phyloP scores from a whole-genome alignment of 2,797 vertebrate species.

The Caiman crocodilus region DNA sequence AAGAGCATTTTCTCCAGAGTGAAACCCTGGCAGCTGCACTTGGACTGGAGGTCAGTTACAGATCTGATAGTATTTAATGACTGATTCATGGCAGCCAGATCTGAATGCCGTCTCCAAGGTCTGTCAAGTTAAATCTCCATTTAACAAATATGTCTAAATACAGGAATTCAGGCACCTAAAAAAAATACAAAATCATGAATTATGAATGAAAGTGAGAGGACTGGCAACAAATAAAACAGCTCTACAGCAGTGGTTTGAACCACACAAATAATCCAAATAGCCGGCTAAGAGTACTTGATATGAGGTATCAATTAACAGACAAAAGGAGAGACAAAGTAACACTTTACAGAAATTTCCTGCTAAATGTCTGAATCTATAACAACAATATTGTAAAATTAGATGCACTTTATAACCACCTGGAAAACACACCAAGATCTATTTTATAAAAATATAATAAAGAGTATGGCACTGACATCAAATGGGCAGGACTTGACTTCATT shows the following conservation, averaged over 20 bases:
- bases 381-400: not conserved
- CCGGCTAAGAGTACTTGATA: not conserved
- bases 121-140: slow-evolving; percentile 2
- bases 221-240: not conserved
- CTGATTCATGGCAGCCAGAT: not conserved
- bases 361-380: not conserved
- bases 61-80: not conserved
- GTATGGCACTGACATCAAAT: not conserved
- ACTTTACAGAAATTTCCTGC: not conserved
- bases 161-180: slow-evolving; percentile 26
- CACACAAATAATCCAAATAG: not conserved
- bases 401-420: not conserved
- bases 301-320: not conserved
- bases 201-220: slow-evolving; percentile 15
- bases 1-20: not conserved
- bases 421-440: not conserved
- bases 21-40: not conserved
- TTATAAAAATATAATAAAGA: not conserved
- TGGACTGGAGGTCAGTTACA: not conserved
- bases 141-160: slow-evolving; percentile 29
- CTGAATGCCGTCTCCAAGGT: not conserved
- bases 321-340: not conserved
- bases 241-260: not conserved
- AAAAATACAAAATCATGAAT: slow-evolving; percentile 1
- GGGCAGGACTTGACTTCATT: not conserved